Conservation (phyloP, 1,140 invertebrate species). For the Zaprionus camerounensis region DNA sequence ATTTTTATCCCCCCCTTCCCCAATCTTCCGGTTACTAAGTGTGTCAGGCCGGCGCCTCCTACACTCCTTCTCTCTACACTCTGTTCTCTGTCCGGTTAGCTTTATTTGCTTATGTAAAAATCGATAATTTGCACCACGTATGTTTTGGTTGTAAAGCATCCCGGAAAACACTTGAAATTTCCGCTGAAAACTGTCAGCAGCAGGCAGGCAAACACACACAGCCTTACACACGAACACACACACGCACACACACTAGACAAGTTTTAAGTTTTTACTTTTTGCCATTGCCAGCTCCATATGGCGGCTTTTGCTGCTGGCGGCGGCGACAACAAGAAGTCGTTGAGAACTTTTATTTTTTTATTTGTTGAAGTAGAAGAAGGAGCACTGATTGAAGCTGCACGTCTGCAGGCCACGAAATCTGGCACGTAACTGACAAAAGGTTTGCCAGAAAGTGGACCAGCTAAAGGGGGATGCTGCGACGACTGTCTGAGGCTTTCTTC, state of each 20-base stretch:
- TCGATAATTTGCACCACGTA: slow-evolving; percentile 75
- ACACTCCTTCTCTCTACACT: background rate
- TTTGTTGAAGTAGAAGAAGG: background rate
- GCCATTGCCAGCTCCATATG: slow-evolving; percentile 62
- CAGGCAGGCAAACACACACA: slow-evolving; percentile 24
- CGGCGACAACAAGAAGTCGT: background rate
- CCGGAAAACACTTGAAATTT: slow-evolving; percentile 78
- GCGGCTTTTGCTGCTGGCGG: slow-evolving; percentile 42
- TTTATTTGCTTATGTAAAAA: slow-evolving; percentile 66
- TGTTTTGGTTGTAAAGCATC: slow-evolving; percentile 57
- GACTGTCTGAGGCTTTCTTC: background rate
- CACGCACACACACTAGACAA: slow-evolving; percentile 17
- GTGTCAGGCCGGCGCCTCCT: slow-evolving; percentile 48
- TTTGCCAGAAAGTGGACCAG: slow-evolving; percentile 47
- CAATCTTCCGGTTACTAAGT: slow-evolving; percentile 42
- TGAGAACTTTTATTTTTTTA: slow-evolving; percentile 5
- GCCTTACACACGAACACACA: slow-evolving; percentile 17
- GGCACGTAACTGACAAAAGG: slow-evolving; percentile 69
- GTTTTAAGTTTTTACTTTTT: slow-evolving; percentile 68
- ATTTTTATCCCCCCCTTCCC: slow-evolving; percentile 61
- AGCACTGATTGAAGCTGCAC: slow-evolving; percentile 37
- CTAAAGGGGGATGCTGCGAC: slow-evolving; percentile 67
- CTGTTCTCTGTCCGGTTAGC: slow-evolving; percentile 6
- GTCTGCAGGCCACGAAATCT: slow-evolving; percentile 66
- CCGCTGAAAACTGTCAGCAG: slow-evolving; percentile 49